phyloP scores from a whole-genome alignment of 1,140 invertebrate genomes.

The Cydia fagiglandana region DNA sequence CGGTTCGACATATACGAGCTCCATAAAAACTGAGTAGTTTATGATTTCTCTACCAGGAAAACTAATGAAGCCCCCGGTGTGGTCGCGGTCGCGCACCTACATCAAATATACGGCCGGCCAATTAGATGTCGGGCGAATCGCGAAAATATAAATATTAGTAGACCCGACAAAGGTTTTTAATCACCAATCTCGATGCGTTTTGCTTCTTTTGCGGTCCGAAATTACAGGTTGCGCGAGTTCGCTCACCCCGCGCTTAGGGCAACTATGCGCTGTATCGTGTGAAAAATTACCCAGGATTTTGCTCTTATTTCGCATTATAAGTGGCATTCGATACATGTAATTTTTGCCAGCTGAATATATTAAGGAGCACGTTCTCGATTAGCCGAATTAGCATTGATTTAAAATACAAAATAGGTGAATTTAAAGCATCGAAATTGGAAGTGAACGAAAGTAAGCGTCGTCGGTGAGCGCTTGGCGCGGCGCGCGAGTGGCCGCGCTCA shows the following conservation, averaged over 20 bases:
- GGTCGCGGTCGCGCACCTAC: conserved; percentile 43
- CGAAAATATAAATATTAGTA: conserved; percentile 79
- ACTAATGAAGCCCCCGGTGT: conserved; percentile 69
- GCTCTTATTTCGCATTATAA: conserved; percentile 72
- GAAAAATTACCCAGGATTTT: conserved; percentile 73
- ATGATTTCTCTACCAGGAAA: conserved; percentile 75
- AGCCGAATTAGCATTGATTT: conserved; percentile 43
- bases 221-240: conserved; percentile 74
- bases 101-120: conserved; percentile 62
- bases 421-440: conserved; percentile 38
- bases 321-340: conserved; percentile 72
- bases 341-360: conserved; percentile 63
- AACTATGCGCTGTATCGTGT: conserved; percentile 75
- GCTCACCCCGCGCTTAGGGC: conserved; percentile 75
- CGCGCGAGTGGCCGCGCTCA: conserved; percentile 64
- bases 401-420: conserved; percentile 11
- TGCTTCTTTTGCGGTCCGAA: conserved; percentile 77
- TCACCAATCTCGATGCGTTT: conserved; percentile 74
- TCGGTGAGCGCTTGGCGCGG: conserved; percentile 45
- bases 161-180: conserved; percentile 79
- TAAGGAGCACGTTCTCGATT: conserved; percentile 50
- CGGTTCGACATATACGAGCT: conserved; percentile 62
- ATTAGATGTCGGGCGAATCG: conserved; percentile 76
- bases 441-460: conserved; percentile 60
- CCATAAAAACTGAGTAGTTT: conserved; percentile 66